These are phyloP conservation scores for Misgurnus mizolepis DNA, from an alignment of 2,113 vertebrate genomes.

Conservation along the genomic window DNA sequence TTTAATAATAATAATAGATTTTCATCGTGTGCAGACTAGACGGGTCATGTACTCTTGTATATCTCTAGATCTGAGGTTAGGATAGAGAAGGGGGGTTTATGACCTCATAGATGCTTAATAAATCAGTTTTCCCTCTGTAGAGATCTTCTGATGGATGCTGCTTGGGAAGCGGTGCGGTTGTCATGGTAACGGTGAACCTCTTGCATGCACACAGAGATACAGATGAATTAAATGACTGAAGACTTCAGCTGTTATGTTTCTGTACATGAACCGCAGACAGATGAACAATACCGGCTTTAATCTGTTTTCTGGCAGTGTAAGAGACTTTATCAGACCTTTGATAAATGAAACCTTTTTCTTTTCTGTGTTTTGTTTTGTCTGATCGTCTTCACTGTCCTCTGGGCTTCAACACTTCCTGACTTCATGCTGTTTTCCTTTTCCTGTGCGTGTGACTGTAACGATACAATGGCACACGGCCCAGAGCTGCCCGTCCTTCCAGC, in stretches of 20 bases:
- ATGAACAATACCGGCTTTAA: slow-evolving; percentile 46
- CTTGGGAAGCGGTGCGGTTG: slow-evolving; percentile 13
- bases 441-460: slow-evolving; percentile 42
- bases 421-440: slow-evolving; percentile 23
- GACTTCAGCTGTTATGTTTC: slow-evolving; percentile 22
- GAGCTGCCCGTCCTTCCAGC: slow-evolving; percentile 5
- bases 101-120: slow-evolving; percentile 1
- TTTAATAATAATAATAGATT: no score
- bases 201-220: slow-evolving; percentile 5
- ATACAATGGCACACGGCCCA: slow-evolving; percentile 26
- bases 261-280: slow-evolving; percentile 60
- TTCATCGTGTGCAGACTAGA: neutral
- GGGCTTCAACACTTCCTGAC: slow-evolving; percentile 4
- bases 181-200: slow-evolving; percentile 17
- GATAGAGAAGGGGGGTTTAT: neutral
- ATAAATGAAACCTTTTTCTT: slow-evolving; percentile 57
- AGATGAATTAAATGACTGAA: slow-evolving; percentile 34
- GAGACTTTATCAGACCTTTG: slow-evolving; percentile 61
- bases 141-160: slow-evolving; percentile 24
- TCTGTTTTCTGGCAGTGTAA: slow-evolving; percentile 58
- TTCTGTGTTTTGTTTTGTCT: neutral
- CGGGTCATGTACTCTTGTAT: no score
- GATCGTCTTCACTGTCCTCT: slow-evolving; percentile 35
- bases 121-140: slow-evolving; percentile 23
- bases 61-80: no score